A percentile compares a stretch with the other conserved stretches of the same genome.
These are phyloP conservation scores for Drosophila pruinosa DNA, from an alignment of 1,140 invertebrate genomes.

Conservation along the genomic window DNA sequence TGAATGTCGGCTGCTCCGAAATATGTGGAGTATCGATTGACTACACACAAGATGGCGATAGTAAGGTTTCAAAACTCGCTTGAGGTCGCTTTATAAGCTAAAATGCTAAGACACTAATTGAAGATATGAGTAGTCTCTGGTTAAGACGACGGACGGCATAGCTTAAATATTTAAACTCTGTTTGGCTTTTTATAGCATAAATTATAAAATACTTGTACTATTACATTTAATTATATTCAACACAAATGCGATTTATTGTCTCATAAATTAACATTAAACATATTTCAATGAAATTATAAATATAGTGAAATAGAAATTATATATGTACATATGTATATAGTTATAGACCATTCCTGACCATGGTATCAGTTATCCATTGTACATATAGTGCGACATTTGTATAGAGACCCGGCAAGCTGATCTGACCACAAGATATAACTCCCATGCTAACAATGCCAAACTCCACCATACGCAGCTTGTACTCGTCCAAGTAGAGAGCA, in stretches of 20 bases:
- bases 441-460: slow-evolving; percentile 85
- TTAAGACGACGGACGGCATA: not conserved
- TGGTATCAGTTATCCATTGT: slow-evolving; percentile 83
- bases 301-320: too few species aligned
- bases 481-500: slow-evolving; percentile 44
- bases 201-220: too few species aligned
- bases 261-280: not conserved
- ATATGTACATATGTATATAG: too few species aligned
- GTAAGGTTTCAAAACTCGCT: too few species aligned
- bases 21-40: not conserved
- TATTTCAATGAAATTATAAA: not conserved
- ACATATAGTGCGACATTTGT: slow-evolving; percentile 80
- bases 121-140: not conserved
- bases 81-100: too few species aligned
- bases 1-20: not conserved
- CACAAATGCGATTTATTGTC: not conserved
- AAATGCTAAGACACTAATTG: not conserved
- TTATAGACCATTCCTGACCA: slow-evolving; percentile 63
- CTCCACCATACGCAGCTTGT: slow-evolving; percentile 61
- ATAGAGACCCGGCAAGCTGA: slow-evolving; percentile 82
- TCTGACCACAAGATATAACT: slow-evolving; percentile 81
- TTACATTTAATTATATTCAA: not conserved
- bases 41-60: too few species aligned
- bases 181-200: not conserved
- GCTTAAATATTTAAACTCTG: not conserved